phyloP scores from a whole-genome alignment of 1,140 invertebrate species.

The Cyrtorhinus lividipennis region DNA sequence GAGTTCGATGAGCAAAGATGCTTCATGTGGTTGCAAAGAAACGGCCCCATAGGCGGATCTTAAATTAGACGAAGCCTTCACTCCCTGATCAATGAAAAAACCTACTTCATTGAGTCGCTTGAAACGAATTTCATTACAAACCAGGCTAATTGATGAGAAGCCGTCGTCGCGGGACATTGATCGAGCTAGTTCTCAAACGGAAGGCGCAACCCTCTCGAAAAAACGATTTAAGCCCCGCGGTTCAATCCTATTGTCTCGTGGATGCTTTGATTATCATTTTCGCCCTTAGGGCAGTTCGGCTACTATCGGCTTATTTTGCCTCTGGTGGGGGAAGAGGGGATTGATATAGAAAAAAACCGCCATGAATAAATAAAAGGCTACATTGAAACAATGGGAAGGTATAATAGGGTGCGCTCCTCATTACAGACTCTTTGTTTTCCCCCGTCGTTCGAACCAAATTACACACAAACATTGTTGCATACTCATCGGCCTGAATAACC shows the following conservation, averaged over 20 bases:
- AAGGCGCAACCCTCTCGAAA: background rate
- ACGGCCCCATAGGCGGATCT: background rate
- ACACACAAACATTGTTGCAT: constrained; percentile 2
- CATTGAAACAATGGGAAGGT: background rate
- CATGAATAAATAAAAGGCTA: constrained; percentile 2
- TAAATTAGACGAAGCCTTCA: background rate
- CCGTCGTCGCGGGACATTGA: background rate
- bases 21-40: background rate
- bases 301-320: background rate
- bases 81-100: background rate
- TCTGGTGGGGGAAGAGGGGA: background rate
- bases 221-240: background rate
- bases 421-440: background rate
- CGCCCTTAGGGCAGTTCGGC: background rate
- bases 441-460: background rate
- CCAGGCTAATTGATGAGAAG: background rate
- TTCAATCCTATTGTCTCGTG: background rate
- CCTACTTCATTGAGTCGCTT: background rate
- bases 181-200: background rate
- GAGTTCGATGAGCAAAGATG: background rate
- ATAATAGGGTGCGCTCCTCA: background rate
- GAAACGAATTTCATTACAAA: constrained; percentile 4
- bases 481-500: constrained; percentile 4
- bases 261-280: background rate
- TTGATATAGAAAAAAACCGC: background rate